Evolutionary conservation across 2,113 vertebrate genomes (phyloP).

Genomic region (Anoplopoma fimbria): DNA sequence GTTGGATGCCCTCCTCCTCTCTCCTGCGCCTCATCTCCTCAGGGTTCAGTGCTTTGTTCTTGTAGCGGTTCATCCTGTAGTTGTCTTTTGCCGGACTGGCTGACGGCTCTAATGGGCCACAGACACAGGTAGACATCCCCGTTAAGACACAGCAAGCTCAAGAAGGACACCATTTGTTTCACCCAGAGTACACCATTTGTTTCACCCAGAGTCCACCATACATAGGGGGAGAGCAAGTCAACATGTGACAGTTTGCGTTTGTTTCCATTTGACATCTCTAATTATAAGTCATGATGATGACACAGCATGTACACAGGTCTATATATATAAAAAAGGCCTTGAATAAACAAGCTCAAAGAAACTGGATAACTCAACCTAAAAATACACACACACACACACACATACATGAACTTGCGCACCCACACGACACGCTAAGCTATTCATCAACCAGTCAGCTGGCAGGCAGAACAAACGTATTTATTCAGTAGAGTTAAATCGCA

Average conservation of each 20-base stretch:
- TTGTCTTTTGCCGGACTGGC: constrained; percentile 95
- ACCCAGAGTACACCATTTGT: too few relatives aligned
- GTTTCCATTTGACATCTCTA: constrained; percentile 28
- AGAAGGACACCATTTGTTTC: background rate
- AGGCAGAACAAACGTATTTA: constrained; percentile 59
- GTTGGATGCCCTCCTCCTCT: constrained; percentile 97
- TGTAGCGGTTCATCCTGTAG: constrained; percentile 99
- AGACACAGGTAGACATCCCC: constrained; percentile 2
- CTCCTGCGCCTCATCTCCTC: constrained; percentile 97
- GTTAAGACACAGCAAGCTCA: background rate
- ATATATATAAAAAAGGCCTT: constrained; percentile 50
- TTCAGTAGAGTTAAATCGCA: constrained; percentile 68
- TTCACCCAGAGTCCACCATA: background rate
- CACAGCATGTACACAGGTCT: constrained; percentile 25
- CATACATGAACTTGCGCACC: background rate
- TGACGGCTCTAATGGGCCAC: constrained; percentile 87
- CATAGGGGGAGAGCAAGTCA: background rate
- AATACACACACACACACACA: constrained; percentile 34
- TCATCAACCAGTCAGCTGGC: constrained; percentile 45
- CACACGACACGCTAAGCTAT: constrained; percentile 32
- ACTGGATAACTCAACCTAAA: constrained; percentile 51
- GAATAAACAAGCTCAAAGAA: constrained; percentile 49
- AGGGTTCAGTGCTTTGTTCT: constrained; percentile 98
- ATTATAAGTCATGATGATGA: constrained; percentile 52
- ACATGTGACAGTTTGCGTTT: constrained; percentile 6